phyloP scores from a whole-genome alignment of 2,888 invertebrate species.

The Stenichneumon culpator region DNA sequence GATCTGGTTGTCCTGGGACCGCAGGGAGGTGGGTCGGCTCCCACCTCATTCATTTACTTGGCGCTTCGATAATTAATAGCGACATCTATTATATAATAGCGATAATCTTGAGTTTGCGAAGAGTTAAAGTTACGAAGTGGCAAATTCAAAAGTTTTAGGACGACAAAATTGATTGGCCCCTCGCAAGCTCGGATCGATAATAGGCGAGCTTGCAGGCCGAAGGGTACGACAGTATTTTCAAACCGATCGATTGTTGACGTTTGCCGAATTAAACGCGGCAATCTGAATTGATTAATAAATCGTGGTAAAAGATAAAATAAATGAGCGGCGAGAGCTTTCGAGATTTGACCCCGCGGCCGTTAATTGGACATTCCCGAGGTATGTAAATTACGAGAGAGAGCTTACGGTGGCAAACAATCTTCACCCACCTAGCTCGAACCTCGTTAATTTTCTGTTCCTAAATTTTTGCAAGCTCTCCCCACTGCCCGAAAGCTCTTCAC shows the following conservation, averaged over 20 bases:
- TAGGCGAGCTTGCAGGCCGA: conserved; percentile 5
- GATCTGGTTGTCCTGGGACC: neutral
- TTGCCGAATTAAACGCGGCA: neutral
- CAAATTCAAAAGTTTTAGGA: neutral
- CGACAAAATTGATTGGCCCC: neutral
- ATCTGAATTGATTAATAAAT: neutral
- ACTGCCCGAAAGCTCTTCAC: conserved; percentile 8
- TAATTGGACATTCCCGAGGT: conserved; percentile 26
- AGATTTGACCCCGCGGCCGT: neutral
- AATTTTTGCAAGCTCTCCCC: conserved; percentile 14
- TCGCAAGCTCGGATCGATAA: conserved; percentile 22
- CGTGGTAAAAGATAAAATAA: neutral
- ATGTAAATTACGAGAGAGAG: conserved; percentile 6
- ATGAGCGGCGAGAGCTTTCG: neutral
- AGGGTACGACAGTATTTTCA: conserved; percentile 18
- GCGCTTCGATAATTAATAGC: conserved; percentile 51
- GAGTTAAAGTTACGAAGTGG: neutral
- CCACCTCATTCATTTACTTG: conserved; percentile 13
- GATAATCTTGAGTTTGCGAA: conserved; percentile 41
- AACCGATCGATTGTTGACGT: conserved; percentile 7
- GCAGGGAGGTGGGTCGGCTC: neutral
- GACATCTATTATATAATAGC: no score
- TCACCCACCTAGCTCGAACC: conserved; percentile 13
- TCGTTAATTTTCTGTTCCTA: neutral
- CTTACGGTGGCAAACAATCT: conserved; percentile 4